These are phyloP conservation scores for Ciconia nigra DNA, from an alignment of 2,797 vertebrate species.

Conservation along the genomic window DNA sequence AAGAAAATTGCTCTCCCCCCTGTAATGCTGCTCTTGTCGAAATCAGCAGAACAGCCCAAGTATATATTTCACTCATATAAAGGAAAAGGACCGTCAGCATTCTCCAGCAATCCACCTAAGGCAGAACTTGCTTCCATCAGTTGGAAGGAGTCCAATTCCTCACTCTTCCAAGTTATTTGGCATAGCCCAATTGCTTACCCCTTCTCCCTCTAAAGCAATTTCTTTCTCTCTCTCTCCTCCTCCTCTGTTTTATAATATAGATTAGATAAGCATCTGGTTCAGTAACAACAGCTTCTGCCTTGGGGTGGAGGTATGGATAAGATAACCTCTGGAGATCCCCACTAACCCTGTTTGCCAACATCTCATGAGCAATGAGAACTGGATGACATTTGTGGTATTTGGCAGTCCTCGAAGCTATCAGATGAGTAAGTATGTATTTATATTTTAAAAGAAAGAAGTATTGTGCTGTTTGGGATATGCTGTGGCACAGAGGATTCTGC, in stretches of 20 bases:
- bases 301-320: not conserved
- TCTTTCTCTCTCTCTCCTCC: not conserved
- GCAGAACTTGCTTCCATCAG: not conserved
- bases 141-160: not conserved
- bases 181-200: not conserved
- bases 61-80: not conserved
- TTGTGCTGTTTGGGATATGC: not conserved
- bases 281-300: not conserved
- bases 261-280: not conserved
- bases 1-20: not conserved
- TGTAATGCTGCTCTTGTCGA: not conserved
- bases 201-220: not conserved
- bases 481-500: not conserved
- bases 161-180: conserved; percentile 6
- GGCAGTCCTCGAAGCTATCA: not conserved
- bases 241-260: not conserved
- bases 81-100: not conserved
- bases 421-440: not conserved
- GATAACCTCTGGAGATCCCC: not conserved
- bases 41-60: not conserved
- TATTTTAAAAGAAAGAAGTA: not conserved
- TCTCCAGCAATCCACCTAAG: not conserved
- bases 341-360: not conserved
- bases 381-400: not conserved
- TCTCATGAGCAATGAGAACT: not conserved